Evolutionary conservation across 2,113 vertebrate species (phyloP), one percentile per base, ranked within the genome.

Genomic region (Dicentrarchus labrax): DNA sequence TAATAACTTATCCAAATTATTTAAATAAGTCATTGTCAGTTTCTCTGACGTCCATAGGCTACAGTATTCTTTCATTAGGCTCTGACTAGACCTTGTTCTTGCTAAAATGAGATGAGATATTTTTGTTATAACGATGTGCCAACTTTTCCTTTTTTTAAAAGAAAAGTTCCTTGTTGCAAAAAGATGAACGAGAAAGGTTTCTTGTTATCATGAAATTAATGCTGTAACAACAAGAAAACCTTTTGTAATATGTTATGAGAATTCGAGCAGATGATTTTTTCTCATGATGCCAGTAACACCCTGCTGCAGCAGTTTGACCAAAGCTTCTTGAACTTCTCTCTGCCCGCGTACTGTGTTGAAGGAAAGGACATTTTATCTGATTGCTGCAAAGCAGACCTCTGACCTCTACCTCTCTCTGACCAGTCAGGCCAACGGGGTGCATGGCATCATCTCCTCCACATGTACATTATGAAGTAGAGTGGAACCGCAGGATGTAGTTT

Each of bases 401-500:
- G 72, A 76, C 86, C 85, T 80, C 56, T 22, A 2, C 77, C 69
- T 62, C 59, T 77, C 47, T 72, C 56, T 56, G 71, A 74, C 76
- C 73, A 54, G 54, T 53, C 45, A 22, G 74, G 22, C 72, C 65
- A 61, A 30, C 67, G 30, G 61, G 53, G 53, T 70, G 75, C 45
- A 4, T 13, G 60, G 56, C 78, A 48, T 80, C 75, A 60, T 79
- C 78, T 61, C 56, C 39, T 76, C 57, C 45, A 62, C 38, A 30
- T 64, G 72, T 50, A 47, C 56, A 39, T 61, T 60, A 24, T 53
- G 66, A 66, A 74, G n/a, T 56, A 7, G 47, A 84, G 77, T 47
- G 36, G 74, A 79, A 64, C 57, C 62, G 30, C 59, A 54, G 62
- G 83, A 82, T 61, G 56, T n/a, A 57, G 80, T 83, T 83, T 76